These are phyloP conservation scores for Arion vulgaris DNA, from an alignment of 1,140 invertebrate species.

Conservation along the genomic window DNA sequence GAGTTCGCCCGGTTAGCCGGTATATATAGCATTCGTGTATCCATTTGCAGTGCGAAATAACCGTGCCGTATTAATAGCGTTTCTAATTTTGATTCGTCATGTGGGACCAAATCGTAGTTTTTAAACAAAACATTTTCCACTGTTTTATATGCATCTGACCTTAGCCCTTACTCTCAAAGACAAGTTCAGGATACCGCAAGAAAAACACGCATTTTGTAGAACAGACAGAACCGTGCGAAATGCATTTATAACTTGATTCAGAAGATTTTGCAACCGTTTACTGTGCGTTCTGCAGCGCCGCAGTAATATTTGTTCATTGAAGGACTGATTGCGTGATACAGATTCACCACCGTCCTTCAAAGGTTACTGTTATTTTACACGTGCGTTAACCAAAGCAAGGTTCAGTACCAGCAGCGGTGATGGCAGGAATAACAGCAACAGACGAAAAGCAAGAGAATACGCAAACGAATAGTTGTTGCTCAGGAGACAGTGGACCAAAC, in stretches of 20 bases:
- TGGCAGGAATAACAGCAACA: slow-evolving; percentile 40
- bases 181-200: not conserved
- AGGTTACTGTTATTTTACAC: slow-evolving; percentile 24
- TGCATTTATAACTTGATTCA: not conserved
- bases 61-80: no score
- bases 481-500: not conserved
- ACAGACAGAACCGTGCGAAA: not conserved
- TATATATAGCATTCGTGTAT: no score
- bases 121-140: no score
- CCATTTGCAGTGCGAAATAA: no score
- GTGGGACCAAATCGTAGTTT: no score
- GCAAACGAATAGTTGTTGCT: not conserved
- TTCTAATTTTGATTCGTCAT: no score
- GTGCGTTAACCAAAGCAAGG: slow-evolving; percentile 1
- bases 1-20: no score
- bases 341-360: slow-evolving; percentile 40
- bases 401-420: not conserved
- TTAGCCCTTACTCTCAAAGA: slow-evolving; percentile 38
- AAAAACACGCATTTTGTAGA: not conserved
- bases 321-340: slow-evolving; percentile 10
- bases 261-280: not conserved
- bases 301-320: not conserved
- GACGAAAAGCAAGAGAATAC: slow-evolving; percentile 33
- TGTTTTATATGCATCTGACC: slow-evolving; percentile 37
- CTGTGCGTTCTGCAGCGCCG: not conserved